Base-by-base conservation (phyloP, 2,113 vertebrate species). In the Castor canadensis region DNA sequence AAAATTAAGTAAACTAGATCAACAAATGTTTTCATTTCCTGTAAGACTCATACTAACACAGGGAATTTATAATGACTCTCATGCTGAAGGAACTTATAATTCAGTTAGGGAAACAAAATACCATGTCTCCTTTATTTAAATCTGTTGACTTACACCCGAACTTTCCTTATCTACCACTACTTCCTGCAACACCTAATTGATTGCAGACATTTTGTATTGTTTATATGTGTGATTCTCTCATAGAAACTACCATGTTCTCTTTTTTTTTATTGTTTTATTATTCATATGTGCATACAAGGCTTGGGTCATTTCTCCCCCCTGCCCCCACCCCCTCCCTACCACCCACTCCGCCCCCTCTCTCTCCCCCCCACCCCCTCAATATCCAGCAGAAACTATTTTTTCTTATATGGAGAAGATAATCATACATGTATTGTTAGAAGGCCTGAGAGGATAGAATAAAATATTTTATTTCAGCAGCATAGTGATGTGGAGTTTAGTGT, bases 1-100 rank as follows among this genome's bases (percentile, higher is more conserved):
- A 62, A 83, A 95, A 85, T 82, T 76, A 87, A 84, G 49, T 92
- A 95, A 94, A 64, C 47, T 11, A 93, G 73, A 92, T 84, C 43
- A 93, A 88, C 11, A 49, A 91, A 86, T 67, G 38, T 73, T 96
- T 86, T 93, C 17, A 94, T 93, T 94, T 87, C 73, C n/a, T 87
- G 4, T n/a, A 84, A 90, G 43, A 35, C 56, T 94, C 24, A 77
- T 52, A 94, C n/a, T 87, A 83, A 89, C 5, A 26, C 79, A 72
- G 94, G 45, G 73, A 85, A 86, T 58, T 88, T 9, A 35, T 5
- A 6, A 45, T 43, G 60, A 80, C 32, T 71, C 7, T 2, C 4
- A 15, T 26, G 58, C 17, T 81, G 49, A 72, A 56, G 16, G 38
- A 93, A 93, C 38, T 93, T 92, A 83, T 9, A 80, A 93, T 93